phyloP scores from a whole-genome alignment of 2,797 vertebrate species.

The Coilia nasus region DNA sequence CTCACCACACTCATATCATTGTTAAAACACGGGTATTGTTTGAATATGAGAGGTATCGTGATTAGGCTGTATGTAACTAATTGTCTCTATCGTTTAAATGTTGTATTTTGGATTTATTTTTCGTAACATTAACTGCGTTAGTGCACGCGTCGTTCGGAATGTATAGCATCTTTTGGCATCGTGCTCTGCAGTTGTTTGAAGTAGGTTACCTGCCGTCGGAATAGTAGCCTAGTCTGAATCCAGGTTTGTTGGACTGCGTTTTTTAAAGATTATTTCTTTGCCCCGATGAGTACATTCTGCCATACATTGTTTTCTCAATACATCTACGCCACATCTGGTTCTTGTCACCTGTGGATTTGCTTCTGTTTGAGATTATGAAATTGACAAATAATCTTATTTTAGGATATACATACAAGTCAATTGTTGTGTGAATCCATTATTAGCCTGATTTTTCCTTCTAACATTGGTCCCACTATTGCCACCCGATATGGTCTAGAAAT shows the following conservation, averaged over 20 bases:
- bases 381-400: background rate
- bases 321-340: background rate
- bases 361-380: background rate
- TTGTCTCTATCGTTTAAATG: background rate
- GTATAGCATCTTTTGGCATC: slow-evolving; percentile 4
- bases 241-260: slow-evolving; percentile 5
- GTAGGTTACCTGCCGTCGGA: slow-evolving; percentile 21
- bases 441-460: background rate
- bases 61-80: background rate
- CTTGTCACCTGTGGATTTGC: slow-evolving; percentile 13
- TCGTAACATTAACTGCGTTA: background rate
- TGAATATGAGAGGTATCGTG: background rate
- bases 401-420: background rate
- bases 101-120: background rate
- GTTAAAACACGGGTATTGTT: slow-evolving; percentile 9
- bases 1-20: background rate
- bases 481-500: background rate
- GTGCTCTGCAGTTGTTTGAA: slow-evolving; percentile 25
- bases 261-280: background rate
- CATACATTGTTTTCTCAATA: background rate
- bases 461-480: background rate
- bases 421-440: background rate
- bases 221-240: slow-evolving; percentile 1
- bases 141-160: background rate
- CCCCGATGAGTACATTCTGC: background rate